Evolutionary conservation across 2,888 invertebrate genomes (phyloP).

Genomic region (Mechanitis messenoides): DNA sequence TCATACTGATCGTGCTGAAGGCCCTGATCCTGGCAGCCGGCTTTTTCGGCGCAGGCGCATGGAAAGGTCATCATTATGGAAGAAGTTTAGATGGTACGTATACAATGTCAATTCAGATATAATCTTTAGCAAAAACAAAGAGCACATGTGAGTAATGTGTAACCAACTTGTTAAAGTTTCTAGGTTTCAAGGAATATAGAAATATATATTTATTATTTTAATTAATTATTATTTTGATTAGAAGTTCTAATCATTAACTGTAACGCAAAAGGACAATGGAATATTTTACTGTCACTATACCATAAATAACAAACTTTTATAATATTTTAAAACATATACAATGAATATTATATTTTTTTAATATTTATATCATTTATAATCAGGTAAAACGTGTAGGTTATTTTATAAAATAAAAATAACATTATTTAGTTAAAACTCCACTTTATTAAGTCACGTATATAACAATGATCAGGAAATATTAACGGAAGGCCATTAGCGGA

Average conservation of each 20-base stretch:
- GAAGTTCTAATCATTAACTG: too few species aligned
- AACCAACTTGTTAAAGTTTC: neutral
- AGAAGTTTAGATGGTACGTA: constrained; percentile 76
- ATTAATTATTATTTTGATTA: too few species aligned
- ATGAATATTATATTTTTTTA: too few species aligned
- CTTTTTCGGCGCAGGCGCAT: constrained; percentile 83
- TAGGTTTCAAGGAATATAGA: neutral
- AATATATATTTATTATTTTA: too few species aligned
- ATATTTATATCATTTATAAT: too few species aligned
- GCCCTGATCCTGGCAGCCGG: constrained; percentile 89
- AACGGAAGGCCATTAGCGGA: neutral
- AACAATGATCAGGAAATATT: constrained; percentile 1
- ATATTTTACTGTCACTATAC: too few species aligned
- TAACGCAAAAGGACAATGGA: too few species aligned
- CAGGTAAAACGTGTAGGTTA: too few species aligned
- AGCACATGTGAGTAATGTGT: neutral
- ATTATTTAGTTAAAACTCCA: too few species aligned
- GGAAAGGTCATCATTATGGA: constrained; percentile 76
- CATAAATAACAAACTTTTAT: too few species aligned
- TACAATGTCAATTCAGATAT: neutral
- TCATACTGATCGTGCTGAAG: constrained; percentile 87
- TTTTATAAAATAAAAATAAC: too few species aligned
- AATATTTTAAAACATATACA: too few species aligned
- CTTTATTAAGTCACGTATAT: neutral
- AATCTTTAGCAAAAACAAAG: neutral